phyloP scores from a whole-genome alignment of 2,113 vertebrate genomes.

The Clarias batrachus region DNA sequence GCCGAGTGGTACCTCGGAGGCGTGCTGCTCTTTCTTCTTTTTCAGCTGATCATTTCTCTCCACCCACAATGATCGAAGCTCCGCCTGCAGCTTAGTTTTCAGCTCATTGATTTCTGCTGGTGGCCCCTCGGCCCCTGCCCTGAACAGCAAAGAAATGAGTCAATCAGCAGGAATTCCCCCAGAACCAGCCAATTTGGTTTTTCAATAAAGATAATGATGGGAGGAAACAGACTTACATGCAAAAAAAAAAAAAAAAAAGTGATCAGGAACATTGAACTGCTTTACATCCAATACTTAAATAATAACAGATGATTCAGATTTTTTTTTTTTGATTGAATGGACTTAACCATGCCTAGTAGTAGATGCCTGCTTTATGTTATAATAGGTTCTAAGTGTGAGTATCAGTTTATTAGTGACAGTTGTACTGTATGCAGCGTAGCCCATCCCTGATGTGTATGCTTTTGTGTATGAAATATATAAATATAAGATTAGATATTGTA shows the following conservation, averaged over 20 bases:
- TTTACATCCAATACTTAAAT: background rate
- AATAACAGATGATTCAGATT: background rate
- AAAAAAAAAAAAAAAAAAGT: background rate
- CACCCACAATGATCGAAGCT: constrained; percentile 74
- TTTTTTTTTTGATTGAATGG: background rate
- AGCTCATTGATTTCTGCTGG: constrained; percentile 69
- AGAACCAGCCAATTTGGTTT: background rate
- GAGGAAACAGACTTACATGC: background rate
- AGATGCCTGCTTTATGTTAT: constrained; percentile 19
- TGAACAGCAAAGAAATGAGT: constrained; percentile 42
- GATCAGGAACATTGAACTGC: background rate
- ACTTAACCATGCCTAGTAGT: constrained; percentile 16
- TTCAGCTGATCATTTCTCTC: constrained; percentile 75
- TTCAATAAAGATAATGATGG: background rate
- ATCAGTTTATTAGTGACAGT: background rate
- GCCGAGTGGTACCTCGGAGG: constrained; percentile 75
- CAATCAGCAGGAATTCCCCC: background rate
- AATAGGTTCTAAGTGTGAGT: constrained; percentile 20
- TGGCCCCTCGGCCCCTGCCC: constrained; percentile 45
- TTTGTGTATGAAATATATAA: background rate
- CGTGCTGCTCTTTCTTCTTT: constrained; percentile 85
- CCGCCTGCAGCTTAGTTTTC: constrained; percentile 78
- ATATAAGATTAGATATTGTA: background rate
- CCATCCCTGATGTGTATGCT: background rate
- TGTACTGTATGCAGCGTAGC: background rate